A percentile compares a stretch with the other conserved stretches of the same genome.
phyloP scores from a whole-genome alignment of 2,797 vertebrate genomes.

The Coilia nasus region DNA sequence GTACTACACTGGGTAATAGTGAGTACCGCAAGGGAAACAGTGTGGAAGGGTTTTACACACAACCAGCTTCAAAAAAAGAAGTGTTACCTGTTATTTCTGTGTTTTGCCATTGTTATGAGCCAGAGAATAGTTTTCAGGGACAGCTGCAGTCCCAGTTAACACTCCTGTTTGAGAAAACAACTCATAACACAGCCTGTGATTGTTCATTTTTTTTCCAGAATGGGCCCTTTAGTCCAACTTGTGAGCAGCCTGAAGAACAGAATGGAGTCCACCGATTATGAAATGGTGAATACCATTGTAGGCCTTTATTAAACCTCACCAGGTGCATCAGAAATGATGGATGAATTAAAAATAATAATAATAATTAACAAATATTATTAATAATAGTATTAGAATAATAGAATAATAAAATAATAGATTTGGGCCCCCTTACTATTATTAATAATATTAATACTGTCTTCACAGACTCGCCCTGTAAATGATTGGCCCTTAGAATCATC shows the following conservation, averaged over 20 bases:
- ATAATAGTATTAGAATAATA: no score
- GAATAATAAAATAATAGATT: no score
- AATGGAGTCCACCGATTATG: slow-evolving; percentile 86
- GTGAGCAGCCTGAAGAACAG: slow-evolving; percentile 86
- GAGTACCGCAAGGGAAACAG: no score
- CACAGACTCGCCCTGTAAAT: not conserved
- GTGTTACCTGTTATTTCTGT: not conserved
- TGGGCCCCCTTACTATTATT: not conserved
- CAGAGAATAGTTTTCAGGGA: not conserved
- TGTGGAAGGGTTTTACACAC: no score
- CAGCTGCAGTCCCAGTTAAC: not conserved
- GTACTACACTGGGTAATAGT: no score
- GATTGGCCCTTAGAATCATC: not conserved
- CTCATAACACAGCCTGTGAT: not conserved
- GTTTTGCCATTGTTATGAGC: not conserved
- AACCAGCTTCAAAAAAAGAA: no score
- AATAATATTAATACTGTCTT: not conserved
- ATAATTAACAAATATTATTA: no score
- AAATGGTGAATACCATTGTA: slow-evolving; percentile 81
- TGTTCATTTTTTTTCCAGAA: slow-evolving; percentile 71
- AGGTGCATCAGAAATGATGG: no score
- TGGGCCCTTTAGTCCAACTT: slow-evolving; percentile 81
- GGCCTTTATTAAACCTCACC: not conserved
- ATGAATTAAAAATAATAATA: no score
- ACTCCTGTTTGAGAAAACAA: not conserved